These are phyloP conservation scores for Hybognathus amarus DNA, from an alignment of 2,797 vertebrate genomes.

Conservation along the genomic window DNA sequence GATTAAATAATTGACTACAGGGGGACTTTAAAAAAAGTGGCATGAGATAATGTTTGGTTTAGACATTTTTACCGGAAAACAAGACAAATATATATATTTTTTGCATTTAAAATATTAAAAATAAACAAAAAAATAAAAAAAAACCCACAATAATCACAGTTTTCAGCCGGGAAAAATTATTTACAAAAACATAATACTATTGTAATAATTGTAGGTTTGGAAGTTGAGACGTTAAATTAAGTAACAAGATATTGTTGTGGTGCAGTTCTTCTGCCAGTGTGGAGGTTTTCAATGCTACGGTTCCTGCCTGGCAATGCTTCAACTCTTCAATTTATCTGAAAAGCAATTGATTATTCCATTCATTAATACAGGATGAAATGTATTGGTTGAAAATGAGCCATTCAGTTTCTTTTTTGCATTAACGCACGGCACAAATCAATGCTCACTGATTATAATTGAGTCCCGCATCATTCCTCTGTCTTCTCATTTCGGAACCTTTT, in stretches of 20 bases:
- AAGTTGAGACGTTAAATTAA: neutral
- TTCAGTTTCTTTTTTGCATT: conserved; percentile 45
- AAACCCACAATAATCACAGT: neutral
- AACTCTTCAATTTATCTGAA: conserved; percentile 27
- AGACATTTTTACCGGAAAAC: neutral
- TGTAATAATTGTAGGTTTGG: neutral
- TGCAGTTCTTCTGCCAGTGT: conserved; percentile 3
- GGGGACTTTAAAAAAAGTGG: no score
- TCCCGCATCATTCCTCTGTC: conserved; percentile 22
- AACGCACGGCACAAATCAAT: conserved; percentile 28
- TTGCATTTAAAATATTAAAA: neutral
- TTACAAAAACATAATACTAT: neutral
- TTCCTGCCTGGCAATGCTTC: conserved; percentile 6
- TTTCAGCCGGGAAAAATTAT: neutral
- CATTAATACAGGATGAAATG: conserved; percentile 28
- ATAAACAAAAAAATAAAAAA: neutral
- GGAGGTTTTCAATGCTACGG: neutral
- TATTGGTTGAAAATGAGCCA: conserved; percentile 26
- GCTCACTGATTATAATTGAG: conserved; percentile 41
- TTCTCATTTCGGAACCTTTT: conserved; percentile 38
- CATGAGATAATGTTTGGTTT: neutral
- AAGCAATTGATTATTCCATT: conserved; percentile 49
- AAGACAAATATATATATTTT: neutral
- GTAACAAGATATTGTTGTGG: conserved; percentile 1
- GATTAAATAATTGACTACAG: no score